Conservation (phyloP, 2,797 vertebrate genomes). For the Nannoperca obscura region DNA sequence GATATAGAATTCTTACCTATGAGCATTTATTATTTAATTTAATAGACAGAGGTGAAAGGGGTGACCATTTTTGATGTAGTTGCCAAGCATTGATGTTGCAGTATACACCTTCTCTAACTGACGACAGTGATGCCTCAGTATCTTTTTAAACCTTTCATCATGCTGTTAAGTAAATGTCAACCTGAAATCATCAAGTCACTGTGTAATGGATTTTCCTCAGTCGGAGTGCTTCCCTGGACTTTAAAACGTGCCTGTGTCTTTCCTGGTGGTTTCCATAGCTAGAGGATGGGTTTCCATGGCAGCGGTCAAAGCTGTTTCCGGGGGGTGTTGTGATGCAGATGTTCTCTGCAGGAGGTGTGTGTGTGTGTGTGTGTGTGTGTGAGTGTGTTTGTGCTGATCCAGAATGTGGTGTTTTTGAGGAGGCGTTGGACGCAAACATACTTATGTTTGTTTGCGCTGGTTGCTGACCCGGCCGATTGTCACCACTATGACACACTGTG, state of each 20-base stretch:
- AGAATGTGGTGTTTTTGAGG: conserved; percentile 62
- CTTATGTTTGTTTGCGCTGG: conserved; percentile 75
- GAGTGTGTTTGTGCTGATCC: conserved; percentile 10
- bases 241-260: conserved; percentile 33
- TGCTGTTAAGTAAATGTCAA: conserved; percentile 26
- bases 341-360: conserved; percentile 80
- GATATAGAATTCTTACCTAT: background rate
- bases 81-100: background rate
- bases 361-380: conserved; percentile 32
- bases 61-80: background rate
- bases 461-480: conserved; percentile 74
- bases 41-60: background rate
- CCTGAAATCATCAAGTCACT: conserved; percentile 25
- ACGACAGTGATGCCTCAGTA: background rate
- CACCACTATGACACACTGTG: conserved; percentile 67
- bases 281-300: conserved; percentile 78
- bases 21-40: too few relatives aligned
- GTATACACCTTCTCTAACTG: background rate
- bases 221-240: conserved; percentile 44
- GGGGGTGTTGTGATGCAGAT: conserved; percentile 81
- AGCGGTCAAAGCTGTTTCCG: conserved; percentile 71
- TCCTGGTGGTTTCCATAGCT: conserved; percentile 40
- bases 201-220: conserved; percentile 35
- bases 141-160: conserved; percentile 19
- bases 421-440: conserved; percentile 62